These are phyloP conservation scores for Nomia melanderi DNA, from an alignment of 1,140 invertebrate genomes.

Conservation along the genomic window DNA sequence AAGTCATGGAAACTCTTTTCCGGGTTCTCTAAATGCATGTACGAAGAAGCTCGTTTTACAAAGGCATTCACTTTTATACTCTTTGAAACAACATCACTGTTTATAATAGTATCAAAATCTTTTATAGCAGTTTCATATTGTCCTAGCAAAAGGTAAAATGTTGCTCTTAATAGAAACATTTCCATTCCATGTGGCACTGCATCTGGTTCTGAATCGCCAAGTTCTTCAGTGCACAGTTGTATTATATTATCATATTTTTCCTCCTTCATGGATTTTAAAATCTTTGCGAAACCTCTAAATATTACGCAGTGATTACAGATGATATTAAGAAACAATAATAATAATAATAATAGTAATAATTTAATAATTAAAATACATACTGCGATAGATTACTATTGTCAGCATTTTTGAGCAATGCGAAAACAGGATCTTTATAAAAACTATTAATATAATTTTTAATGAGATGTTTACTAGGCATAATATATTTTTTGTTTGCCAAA, in stretches of 20 bases:
- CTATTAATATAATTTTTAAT: conserved; percentile 92
- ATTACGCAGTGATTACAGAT: conserved; percentile 20
- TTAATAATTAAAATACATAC: conserved; percentile 60
- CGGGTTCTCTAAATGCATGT: conserved; percentile 89
- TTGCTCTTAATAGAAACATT: conserved; percentile 89
- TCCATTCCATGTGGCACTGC: conserved; percentile 82
- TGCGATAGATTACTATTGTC: conserved; percentile 48
- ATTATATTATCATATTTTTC: conserved; percentile 91
- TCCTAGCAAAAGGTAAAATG: conserved; percentile 90
- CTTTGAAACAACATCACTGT: conserved; percentile 82
- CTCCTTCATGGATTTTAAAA: conserved; percentile 82
- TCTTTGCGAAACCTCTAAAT: conserved; percentile 66
- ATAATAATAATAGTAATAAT: conserved; percentile 15
- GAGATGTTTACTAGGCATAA: conserved; percentile 91
- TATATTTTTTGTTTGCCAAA: conserved; percentile 85
- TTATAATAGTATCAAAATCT: conserved; percentile 86
- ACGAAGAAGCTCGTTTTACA: conserved; percentile 93
- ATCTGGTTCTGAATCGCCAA: conserved; percentile 83
- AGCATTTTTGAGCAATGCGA: conserved; percentile 67
- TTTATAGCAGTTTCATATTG: conserved; percentile 85
- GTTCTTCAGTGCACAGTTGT: conserved; percentile 89
- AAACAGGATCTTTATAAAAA: conserved; percentile 91
- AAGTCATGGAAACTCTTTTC: conserved; percentile 90
- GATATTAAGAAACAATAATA: conserved; percentile 29
- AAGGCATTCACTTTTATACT: conserved; percentile 91